Conservation (phyloP, 2,113 vertebrate genomes). For the Triplophysa tibetana region DNA sequence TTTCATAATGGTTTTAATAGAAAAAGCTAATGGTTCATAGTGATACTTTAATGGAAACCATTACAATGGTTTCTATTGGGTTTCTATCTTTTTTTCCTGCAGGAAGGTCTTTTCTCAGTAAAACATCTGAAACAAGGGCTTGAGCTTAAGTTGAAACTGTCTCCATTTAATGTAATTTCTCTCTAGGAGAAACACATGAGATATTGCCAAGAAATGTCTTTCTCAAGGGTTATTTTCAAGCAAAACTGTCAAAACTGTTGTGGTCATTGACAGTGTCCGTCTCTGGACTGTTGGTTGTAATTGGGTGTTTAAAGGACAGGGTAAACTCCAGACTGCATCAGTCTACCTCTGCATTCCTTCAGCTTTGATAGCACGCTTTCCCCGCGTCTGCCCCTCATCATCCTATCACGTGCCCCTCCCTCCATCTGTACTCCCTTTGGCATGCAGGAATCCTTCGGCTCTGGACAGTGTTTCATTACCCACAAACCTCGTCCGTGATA, state of each 20-base stretch:
- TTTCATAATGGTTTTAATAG: too few relatives aligned
- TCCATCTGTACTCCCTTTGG: conserved; percentile 66
- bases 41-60: too few relatives aligned
- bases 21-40: too few relatives aligned
- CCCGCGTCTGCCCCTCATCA: conserved; percentile 60
- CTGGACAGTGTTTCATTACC: conserved; percentile 79
- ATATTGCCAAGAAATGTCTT: neutral
- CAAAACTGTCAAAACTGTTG: neutral
- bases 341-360: conserved; percentile 69
- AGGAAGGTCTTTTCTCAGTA: too few relatives aligned
- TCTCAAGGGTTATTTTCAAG: neutral
- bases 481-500: conserved; percentile 74
- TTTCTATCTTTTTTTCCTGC: too few relatives aligned
- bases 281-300: conserved; percentile 49
- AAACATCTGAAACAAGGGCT: too few relatives aligned
- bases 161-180: neutral
- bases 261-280: conserved; percentile 22
- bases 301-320: conserved; percentile 61
- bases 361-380: conserved; percentile 71
- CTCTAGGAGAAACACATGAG: neutral
- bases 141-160: neutral
- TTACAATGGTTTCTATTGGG: too few relatives aligned
- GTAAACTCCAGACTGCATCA: conserved; percentile 63
- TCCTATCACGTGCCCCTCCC: conserved; percentile 35
- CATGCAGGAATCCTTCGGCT: conserved; percentile 71